A percentile compares a stretch with the other conserved stretches of the same genome.
phyloP scores from a whole-genome alignment of 2,888 invertebrate genomes.

The Drosophila borborema region DNA sequence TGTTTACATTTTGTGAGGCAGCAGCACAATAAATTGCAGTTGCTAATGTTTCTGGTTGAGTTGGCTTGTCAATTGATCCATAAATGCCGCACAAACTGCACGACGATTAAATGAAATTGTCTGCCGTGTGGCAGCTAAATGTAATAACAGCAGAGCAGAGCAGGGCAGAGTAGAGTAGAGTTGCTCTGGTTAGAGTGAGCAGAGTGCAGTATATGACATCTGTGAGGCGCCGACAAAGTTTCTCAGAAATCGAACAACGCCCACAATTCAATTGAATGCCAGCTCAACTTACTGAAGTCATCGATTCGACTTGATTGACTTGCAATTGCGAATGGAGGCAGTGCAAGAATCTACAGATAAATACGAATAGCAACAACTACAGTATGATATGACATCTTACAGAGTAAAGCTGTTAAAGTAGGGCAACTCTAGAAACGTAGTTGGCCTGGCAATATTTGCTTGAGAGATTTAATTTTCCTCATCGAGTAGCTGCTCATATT shows the following conservation, averaged over 20 bases:
- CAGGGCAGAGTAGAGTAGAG: neutral
- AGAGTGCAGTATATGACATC: slow-evolving; percentile 10
- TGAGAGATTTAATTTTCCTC: neutral
- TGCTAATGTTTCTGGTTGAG: slow-evolving; percentile 36
- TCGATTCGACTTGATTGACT: slow-evolving; percentile 39
- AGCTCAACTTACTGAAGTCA: slow-evolving; percentile 33
- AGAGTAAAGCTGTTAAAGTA: too few species aligned
- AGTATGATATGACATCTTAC: neutral
- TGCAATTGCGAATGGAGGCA: slow-evolving; percentile 8
- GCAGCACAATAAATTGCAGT: slow-evolving; percentile 23
- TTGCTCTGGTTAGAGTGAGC: neutral
- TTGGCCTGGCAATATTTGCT: neutral
- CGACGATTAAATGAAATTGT: slow-evolving; percentile 41
- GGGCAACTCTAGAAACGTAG: neutral
- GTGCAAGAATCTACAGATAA: slow-evolving; percentile 12
- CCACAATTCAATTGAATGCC: slow-evolving; percentile 55
- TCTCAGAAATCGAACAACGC: slow-evolving; percentile 20
- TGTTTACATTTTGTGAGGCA: slow-evolving; percentile 40
- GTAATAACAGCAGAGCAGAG: slow-evolving; percentile 18
- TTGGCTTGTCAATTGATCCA: slow-evolving; percentile 48
- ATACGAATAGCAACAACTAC: neutral
- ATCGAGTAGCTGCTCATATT: too few species aligned
- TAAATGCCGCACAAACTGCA: slow-evolving; percentile 44
- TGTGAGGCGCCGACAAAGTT: slow-evolving; percentile 47
- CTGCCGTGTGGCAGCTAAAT: slow-evolving; percentile 18